Evolutionary conservation across 2,797 vertebrate genomes (phyloP).

Genomic region (Eulemur coronatus): DNA sequence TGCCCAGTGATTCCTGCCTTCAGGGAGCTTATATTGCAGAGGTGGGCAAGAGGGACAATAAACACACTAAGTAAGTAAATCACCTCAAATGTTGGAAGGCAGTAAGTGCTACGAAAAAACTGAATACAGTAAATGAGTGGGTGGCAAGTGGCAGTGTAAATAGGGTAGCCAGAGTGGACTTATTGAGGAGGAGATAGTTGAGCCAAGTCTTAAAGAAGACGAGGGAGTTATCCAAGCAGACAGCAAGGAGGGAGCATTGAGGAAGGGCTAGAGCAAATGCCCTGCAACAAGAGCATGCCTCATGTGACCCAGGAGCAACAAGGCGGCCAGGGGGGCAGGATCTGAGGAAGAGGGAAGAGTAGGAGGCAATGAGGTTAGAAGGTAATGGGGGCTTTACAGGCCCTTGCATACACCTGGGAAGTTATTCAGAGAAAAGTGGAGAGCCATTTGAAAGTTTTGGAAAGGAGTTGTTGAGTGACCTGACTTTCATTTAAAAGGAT

Average conservation of each 20-base stretch:
- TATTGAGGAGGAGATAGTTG: not conserved
- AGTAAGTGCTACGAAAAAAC: not conserved
- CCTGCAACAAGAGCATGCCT: not conserved
- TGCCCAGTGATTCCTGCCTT: not conserved
- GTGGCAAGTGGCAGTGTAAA: not conserved
- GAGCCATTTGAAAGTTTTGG: not conserved
- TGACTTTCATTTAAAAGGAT: not conserved
- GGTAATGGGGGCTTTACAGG: not conserved
- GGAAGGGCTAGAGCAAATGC: not conserved
- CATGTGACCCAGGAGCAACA: not conserved
- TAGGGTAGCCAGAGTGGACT: not conserved
- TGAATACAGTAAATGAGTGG: not conserved
- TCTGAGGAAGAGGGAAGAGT: not conserved
- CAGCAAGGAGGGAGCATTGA: not conserved
- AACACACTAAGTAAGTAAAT: not conserved
- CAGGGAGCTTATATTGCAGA: not conserved
- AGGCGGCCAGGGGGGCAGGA: not conserved
- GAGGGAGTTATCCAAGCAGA: not conserved
- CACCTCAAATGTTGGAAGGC: not conserved
- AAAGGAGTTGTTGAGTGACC: not conserved
- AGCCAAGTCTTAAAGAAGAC: not conserved
- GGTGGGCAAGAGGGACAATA: not conserved
- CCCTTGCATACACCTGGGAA: not conserved
- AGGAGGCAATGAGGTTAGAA: not conserved
- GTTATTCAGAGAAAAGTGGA: slow-evolving; percentile 4